phyloP scores from a whole-genome alignment of 2,113 vertebrate species.

The Boulengerochromis microlepis region DNA sequence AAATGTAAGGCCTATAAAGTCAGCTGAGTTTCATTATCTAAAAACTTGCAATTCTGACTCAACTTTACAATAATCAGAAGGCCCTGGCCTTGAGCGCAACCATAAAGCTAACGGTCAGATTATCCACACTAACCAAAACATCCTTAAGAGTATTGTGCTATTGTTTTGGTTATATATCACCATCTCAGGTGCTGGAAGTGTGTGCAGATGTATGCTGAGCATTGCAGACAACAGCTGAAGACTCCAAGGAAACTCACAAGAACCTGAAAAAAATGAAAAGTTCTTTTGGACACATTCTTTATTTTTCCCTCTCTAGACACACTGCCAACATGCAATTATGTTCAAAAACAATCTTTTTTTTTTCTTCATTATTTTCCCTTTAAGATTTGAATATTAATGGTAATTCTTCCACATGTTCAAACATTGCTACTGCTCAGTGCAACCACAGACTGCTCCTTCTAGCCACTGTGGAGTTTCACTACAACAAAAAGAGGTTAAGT shows the following conservation, averaged over 20 bases:
- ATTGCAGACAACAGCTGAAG: background rate
- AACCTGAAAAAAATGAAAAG: background rate
- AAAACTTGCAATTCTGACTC: background rate
- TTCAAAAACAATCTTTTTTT: background rate
- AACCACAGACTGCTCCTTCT: background rate
- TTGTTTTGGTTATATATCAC: background rate
- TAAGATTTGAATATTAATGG: background rate
- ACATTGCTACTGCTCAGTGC: background rate
- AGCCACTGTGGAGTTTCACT: background rate
- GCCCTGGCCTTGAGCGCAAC: background rate
- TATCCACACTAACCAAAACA: background rate
- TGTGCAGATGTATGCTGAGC: background rate
- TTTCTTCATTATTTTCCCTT: background rate
- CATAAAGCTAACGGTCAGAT: background rate
- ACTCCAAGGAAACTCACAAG: background rate
- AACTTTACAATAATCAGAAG: background rate
- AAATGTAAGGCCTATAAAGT: background rate
- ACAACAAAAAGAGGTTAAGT: constrained; percentile 5
- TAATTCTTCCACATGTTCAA: background rate
- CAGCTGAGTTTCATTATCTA: background rate
- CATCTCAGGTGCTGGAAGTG: background rate
- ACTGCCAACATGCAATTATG: background rate
- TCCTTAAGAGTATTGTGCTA: background rate
- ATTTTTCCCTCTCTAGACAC: background rate
- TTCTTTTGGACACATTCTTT: background rate